These are phyloP conservation scores for Diadromus collaris DNA, from an alignment of 2,888 invertebrate genomes.

Conservation along the genomic window DNA sequence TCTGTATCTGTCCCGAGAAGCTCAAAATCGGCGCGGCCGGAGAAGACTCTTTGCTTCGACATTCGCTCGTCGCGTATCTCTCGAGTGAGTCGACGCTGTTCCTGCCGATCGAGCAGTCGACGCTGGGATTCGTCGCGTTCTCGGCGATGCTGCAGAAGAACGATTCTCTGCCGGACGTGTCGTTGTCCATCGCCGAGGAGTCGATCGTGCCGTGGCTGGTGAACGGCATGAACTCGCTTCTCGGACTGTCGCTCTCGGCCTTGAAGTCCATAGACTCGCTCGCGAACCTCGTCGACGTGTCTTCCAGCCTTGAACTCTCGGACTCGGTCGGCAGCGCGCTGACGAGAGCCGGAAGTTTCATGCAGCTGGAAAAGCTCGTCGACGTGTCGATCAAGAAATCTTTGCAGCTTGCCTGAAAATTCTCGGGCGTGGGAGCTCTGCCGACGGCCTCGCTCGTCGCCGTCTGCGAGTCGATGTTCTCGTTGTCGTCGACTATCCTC, in stretches of 20 bases:
- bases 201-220: background rate
- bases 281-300: conserved; percentile 60
- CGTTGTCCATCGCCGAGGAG: background rate
- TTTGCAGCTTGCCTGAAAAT: conserved; percentile 21
- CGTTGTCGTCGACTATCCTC: background rate
- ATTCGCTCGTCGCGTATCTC: background rate
- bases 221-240: conserved; percentile 14
- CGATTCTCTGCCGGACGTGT: conserved; percentile 9
- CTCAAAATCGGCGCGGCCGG: conserved; percentile 53
- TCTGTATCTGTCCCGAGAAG: conserved; percentile 58
- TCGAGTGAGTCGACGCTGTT: conserved; percentile 31
- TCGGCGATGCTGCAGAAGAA: conserved; percentile 43
- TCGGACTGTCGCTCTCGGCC: background rate
- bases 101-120: conserved; percentile 21
- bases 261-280: conserved; percentile 60
- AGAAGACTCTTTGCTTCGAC: conserved; percentile 23
- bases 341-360: conserved; percentile 17
- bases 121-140: conserved; percentile 31
- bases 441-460: conserved; percentile 8
- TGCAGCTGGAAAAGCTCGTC: conserved; percentile 46
- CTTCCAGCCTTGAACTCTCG: conserved; percentile 46
- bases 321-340: conserved; percentile 50
- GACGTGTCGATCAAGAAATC: conserved; percentile 40
- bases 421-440: background rate
- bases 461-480: conserved; percentile 11